Evolutionary conservation across 2,888 invertebrate genomes (phyloP), one percentile per base, ranked within the genome.

Genomic region (Drosophila borealis): DNA sequence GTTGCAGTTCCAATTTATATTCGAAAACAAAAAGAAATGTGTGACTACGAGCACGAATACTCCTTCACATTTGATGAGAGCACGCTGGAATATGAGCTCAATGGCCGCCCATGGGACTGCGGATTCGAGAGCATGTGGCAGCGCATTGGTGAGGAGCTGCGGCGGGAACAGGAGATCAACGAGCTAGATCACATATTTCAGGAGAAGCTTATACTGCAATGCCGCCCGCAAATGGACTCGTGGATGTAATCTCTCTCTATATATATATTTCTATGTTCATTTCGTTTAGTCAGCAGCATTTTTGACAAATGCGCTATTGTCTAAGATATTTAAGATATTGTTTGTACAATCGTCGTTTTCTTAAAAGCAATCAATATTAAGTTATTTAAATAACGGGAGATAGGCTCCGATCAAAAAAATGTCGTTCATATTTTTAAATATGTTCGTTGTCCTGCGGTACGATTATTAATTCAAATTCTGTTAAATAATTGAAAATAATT

Each of bases 71-170:
- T 82, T 45, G 83, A 83, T 6, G 88, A 82, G 39, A 69, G 65
- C 50, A 17, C 41, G 45, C 51, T 63, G 34, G 85, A 85, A 1
- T 59, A 37, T 14, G 88, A 88, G 9, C 39, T 53, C 42, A 49
- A 39, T 6, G 57, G 44, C 45, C 21, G 53, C 0, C n/a, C 10
- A 2, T 73, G 67, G 55, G 86, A 83, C 46, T 42, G 11, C 44
- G 88, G 69, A 11, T 83, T 83, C 29, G 83, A 83, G 41, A 70
- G 50, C 45, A 25, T 83, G 78, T 83, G 83, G 83, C 67, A 78
- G 36, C 67, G 68, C 37, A 69, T 88, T 29, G 57, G 69, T 14
- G 83, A 83, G 19, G 88, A 83, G 46, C 36, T 83, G 42, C 73
- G 67, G 0, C 57, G 25, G 13, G 86, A 83, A 39, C 78, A 66